Base-by-base conservation (phyloP, 1,140 invertebrate genomes). In the Zelostemma sp. region DNA sequence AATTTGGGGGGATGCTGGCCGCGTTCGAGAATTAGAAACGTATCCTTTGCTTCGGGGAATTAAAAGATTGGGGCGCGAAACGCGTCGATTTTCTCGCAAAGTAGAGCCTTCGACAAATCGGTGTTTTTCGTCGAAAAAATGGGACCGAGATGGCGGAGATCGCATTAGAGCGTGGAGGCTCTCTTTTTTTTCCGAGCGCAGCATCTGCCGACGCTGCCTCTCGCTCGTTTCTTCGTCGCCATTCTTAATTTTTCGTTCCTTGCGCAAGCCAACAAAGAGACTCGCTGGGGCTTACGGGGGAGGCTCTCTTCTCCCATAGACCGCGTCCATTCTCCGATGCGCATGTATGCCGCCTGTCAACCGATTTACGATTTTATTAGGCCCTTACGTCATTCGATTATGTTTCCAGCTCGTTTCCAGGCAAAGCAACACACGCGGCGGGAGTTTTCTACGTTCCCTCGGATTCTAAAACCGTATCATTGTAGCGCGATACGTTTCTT, bases 291-390 rank as follows among this genome's bases (percentile, higher is more conserved):
- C 55, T 60, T 78, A 82, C 79, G 82, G 82, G 82, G 83, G 82
- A 84, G 78, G 80, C 73, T 48, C 54, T n/a, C n/a, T n/a, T 2
- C 33, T 35, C 33, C 33, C 11, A 9, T 35, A 28, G 25, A 28
- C 25, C 33, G 33, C 6, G 17, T 16, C 14, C 41, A 43, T 43
- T 17, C 41, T 35, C 25, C 11, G 14, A 12, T 40, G 14, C 33
- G 62, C 68, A 50, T 47, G 73, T 71, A 76, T 72, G 72, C 63
- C 73, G 76, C 75, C 80, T 82, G 77, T 80, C 80, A 79, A 76
- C 72, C 80, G 79, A 83, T 81, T 82, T 83, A 84, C 81, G 76
- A 83, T 85, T 85, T 85, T 85, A 85, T 85, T 84, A 84, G 77
- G 76, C 75, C 79, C 78, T 83, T 80, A 72, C 80, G 67, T 84